Percentiles rank a stretch among this genome's conserved stretches.
These are phyloP conservation scores for Porites evermanni DNA, from an alignment of 92 coral and sea anemone species.

Conservation along the genomic window DNA sequence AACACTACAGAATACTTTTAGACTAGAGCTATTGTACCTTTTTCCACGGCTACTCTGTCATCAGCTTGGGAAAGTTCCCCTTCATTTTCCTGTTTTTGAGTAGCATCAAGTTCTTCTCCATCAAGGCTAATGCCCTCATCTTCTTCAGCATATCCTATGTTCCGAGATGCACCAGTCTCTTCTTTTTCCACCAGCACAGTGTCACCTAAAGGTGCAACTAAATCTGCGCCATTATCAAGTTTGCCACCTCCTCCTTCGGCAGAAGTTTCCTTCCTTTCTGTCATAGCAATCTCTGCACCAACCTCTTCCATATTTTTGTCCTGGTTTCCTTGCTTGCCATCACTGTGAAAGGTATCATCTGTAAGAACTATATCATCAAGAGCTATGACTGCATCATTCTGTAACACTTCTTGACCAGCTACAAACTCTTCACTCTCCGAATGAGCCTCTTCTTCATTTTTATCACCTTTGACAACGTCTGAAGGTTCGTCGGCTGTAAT, in stretches of 20 bases:
- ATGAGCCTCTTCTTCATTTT: background rate
- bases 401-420: background rate
- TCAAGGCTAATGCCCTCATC: slow-evolving; percentile 44
- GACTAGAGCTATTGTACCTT: background rate
- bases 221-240: slow-evolving; percentile 6
- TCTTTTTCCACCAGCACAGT: background rate
- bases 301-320: background rate
- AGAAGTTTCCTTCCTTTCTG: slow-evolving; percentile 17
- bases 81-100: background rate
- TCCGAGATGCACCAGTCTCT: background rate
- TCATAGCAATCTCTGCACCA: background rate
- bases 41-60: slow-evolving; percentile 11
- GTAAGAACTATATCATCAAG: slow-evolving; percentile 37
- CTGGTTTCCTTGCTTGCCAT: background rate
- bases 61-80: slow-evolving; percentile 16
- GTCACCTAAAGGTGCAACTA: background rate
- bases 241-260: slow-evolving; percentile 4
- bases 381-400: slow-evolving; percentile 4
- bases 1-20: background rate
- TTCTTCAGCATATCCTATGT: slow-evolving; percentile 9
- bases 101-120: slow-evolving; percentile 33
- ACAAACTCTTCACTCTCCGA: slow-evolving; percentile 11
- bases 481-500: background rate
- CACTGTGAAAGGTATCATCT: slow-evolving; percentile 15
- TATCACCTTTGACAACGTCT: background rate